Base-by-base conservation (phyloP, 2,888 invertebrate genomes). In the Limnephilus marmoratus region DNA sequence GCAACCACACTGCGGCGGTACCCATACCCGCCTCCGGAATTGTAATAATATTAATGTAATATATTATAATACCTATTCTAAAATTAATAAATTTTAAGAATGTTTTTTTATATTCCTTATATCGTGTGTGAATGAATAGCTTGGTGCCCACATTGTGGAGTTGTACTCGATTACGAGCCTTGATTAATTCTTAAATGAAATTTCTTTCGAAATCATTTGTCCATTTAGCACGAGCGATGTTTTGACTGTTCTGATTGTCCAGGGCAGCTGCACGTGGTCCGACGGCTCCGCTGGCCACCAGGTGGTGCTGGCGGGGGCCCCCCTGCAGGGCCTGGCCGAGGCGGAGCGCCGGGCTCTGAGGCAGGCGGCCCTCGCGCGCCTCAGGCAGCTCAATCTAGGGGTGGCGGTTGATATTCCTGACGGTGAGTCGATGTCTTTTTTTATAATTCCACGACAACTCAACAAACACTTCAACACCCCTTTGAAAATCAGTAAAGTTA, bases 311-410 rank as follows among this genome's bases (percentile, higher is more conserved):
- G 96, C 97, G 92, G 97, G 98, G 94, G 97, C 97, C 83, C 97
- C 97, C 90, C 96, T 98, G 94, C 96, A 98, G 93, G 96, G 97
- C 88, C 96, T 99, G 93, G 97, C 97, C 94, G 98, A 98, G 94
- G 96, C 98, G 94, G 98, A 98, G 95, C 96, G 98, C 93, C 96
- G 97, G 94, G 97, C 98, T 90, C 96, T 99, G 93, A 98, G 98
- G 96, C 97, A 98, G 94, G 98, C 99, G 88, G 98, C 99, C 1
- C 96, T 98, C 68, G 98, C 98, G 37, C 97, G 98, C 95, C 97
- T 99, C 92, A 98, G 98, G 95, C 98, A 98, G 94, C 96, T 98
- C 94, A 98, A 98, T 95, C 97, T 99, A 53, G 98, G 98, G 81
- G 98, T 98, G 94, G 96, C 97, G 93, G 97, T 99, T 94, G 97